Evolutionary conservation across 2,797 vertebrate genomes (phyloP), one percentile per base, ranked within the genome.

Genomic region (Semaprochilodus insignis): DNA sequence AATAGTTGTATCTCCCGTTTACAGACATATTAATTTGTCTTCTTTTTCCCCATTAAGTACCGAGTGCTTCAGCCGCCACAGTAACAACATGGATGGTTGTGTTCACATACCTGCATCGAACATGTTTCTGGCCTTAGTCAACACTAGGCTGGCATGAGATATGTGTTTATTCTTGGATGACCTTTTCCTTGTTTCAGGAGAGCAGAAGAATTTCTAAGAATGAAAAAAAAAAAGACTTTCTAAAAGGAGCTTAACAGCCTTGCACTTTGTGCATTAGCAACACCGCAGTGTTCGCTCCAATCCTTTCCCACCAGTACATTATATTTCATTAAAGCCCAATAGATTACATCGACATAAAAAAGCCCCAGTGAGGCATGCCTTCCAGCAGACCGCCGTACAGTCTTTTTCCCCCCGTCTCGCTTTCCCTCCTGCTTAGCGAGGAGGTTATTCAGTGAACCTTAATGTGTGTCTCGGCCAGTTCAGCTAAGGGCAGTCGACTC

Each of bases 391-490:
- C 15, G 52, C 63, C 31, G 63, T 66, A 66, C 63, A 66, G 63
- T 66, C 62, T 1, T 4, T 1, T 11, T 17, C 7, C 15, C 16
- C 63, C 31, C 25, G 11, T 25, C 25, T 16, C 63, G 4, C 27
- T 34, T 16, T 15, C 27, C 63, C 31, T 10, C 65, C 65, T 36
- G 17, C 19, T 19, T 44, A 40, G 59, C 59, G 16, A 21, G 14
- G 59, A 81, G 78, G 62, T 67, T 70, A 77, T 69, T 71, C 80
- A 82, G 76, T 82, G 59, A 74, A 27, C 83, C 81, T 88, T 87
- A 86, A 81, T 70, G 88, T 88, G 83, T 85, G 69, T 86, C 83
- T 82, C 54, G 83, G 82, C 80, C 81, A 77, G 88, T 90, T 87
- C 55, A 86, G 86, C 81, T 84, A 81, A 86, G 88, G 85, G 83